Conservation (phyloP, 1,140 invertebrate genomes). For the Papilio xuthus region DNA sequence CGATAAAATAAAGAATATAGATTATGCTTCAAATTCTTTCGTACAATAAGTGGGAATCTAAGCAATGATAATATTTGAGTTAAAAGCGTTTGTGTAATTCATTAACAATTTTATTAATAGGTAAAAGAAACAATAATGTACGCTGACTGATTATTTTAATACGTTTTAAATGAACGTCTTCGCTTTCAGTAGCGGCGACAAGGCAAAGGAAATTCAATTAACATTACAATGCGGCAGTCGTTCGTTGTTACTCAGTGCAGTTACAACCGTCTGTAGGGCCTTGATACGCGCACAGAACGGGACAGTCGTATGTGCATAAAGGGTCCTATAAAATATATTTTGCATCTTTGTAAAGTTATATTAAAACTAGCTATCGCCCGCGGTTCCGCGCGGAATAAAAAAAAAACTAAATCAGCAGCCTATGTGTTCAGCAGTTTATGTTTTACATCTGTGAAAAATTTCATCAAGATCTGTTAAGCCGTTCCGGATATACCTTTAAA, state of each 20-base stretch:
- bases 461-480: no score
- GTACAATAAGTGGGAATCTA: no score
- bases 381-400: no score
- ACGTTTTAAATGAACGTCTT: slow-evolving; percentile 20
- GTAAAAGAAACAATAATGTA: background rate
- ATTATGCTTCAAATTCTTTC: background rate
- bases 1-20: background rate
- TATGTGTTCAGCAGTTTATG: no score
- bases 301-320: background rate
- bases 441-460: no score
- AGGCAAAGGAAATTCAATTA: slow-evolving; percentile 66
- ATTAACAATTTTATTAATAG: slow-evolving; percentile 10
- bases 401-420: no score
- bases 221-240: slow-evolving; percentile 54
- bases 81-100: background rate
- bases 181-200: slow-evolving; percentile 24
- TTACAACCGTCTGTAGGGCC: slow-evolving; percentile 29
- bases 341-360: no score
- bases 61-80: background rate
- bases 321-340: no score
- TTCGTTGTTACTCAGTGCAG: slow-evolving; percentile 29
- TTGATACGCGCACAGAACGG: background rate
- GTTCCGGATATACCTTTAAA: no score
- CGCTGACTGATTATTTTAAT: background rate
- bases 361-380: no score